These are phyloP conservation scores for Hippocampus mohnikei DNA, from an alignment of 2,113 vertebrate species.

Conservation along the genomic window DNA sequence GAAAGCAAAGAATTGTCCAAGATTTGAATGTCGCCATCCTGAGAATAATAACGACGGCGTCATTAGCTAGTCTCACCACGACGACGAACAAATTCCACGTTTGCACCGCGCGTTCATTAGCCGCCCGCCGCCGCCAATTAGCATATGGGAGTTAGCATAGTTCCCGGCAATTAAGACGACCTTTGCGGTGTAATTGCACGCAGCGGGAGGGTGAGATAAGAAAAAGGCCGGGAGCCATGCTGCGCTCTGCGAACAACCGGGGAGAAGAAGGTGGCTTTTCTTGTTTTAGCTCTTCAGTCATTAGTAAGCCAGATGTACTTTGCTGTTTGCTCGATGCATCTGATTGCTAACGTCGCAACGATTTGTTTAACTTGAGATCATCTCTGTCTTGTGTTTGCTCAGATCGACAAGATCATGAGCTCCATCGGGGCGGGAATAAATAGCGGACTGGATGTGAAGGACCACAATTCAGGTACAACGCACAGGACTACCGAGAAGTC, in stretches of 20 bases:
- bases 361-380: not conserved
- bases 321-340: slow-evolving; percentile 8
- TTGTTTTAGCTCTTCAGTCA: not conserved
- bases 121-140: slow-evolving; percentile 48
- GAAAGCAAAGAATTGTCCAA: too few relatives aligned
- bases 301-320: slow-evolving; percentile 16
- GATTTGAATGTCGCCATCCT: not conserved
- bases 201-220: slow-evolving; percentile 24
- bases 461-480: slow-evolving; percentile 77
- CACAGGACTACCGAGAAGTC: not conserved
- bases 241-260: slow-evolving; percentile 23
- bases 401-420: slow-evolving; percentile 99
- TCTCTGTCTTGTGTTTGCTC: slow-evolving; percentile 30
- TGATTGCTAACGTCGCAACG: not conserved
- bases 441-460: slow-evolving; percentile 80
- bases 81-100: slow-evolving; percentile 5
- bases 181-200: slow-evolving; percentile 46
- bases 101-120: slow-evolving; percentile 39
- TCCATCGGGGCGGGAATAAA: slow-evolving; percentile 92
- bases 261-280: slow-evolving; percentile 17
- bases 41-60: not conserved
- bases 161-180: slow-evolving; percentile 54
- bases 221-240: slow-evolving; percentile 6
- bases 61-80: not conserved
- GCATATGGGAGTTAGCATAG: slow-evolving; percentile 39